Conservation (phyloP, 2,113 vertebrate species). For the Nycticryphes semicollaris region DNA sequence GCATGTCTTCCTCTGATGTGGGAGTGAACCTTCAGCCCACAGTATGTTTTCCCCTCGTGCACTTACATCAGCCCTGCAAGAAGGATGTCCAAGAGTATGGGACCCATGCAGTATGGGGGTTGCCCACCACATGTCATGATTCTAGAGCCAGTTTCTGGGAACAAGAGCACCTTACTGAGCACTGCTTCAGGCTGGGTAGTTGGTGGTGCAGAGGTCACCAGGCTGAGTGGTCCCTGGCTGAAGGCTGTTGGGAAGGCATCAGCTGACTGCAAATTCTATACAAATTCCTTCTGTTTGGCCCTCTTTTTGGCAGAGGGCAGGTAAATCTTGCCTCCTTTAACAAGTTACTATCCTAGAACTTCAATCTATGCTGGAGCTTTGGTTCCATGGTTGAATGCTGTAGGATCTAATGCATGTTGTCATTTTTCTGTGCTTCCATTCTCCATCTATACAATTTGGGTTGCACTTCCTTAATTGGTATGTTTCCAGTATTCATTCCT, state of each 20-base stretch:
- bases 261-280: neutral
- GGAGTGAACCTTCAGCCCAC: neutral
- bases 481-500: neutral
- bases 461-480: neutral
- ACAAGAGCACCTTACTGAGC: neutral
- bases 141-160: neutral
- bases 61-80: neutral
- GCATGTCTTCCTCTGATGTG: neutral
- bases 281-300: neutral
- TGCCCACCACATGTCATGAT: neutral
- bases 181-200: neutral
- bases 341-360: neutral
- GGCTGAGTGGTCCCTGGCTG: neutral
- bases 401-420: neutral
- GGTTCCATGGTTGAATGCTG: neutral
- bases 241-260: neutral
- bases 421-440: neutral
- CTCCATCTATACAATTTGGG: neutral
- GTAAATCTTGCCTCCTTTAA: neutral
- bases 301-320: neutral
- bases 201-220: neutral
- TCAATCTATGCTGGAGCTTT: neutral
- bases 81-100: neutral
- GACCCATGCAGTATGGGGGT: neutral
- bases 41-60: accelerated